Percentiles rank a stretch among this genome's conserved stretches.
phyloP scores from a whole-genome alignment of 2,888 invertebrate species.

The Caenorhabditis wallacei region DNA sequence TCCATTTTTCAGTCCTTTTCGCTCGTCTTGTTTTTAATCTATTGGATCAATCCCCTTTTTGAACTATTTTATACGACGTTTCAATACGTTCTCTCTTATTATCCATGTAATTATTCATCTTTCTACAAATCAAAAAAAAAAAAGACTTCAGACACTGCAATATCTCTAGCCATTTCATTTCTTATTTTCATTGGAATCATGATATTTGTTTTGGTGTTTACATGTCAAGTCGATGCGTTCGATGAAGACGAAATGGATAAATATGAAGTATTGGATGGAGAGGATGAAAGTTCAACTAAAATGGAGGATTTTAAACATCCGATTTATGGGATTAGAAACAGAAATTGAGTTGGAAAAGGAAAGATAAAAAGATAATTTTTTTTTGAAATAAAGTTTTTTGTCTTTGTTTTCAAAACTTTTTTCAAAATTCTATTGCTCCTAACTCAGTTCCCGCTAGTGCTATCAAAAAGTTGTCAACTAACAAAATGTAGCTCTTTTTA shows the following conservation, averaged over 20 bases:
- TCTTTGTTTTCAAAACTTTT: too few species aligned
- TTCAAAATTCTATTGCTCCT: too few species aligned
- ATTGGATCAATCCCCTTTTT: too few species aligned
- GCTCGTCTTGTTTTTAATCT: too few species aligned
- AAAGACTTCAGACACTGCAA: neutral
- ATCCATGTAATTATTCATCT: neutral
- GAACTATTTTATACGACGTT: too few species aligned
- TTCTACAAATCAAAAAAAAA: neutral
- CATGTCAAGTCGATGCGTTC: too few species aligned
- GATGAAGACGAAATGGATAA: neutral
- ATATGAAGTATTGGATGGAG: conserved; percentile 4
- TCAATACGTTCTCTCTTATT: too few species aligned
- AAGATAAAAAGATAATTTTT: neutral
- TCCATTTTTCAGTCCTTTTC: too few species aligned
- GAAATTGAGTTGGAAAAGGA: neutral
- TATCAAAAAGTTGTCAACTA: too few species aligned
- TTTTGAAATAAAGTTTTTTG: too few species aligned
- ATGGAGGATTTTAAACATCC: neutral
- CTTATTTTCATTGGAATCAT: neutral
- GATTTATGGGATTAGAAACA: neutral
- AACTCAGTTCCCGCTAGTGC: too few species aligned
- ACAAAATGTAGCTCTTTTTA: too few species aligned
- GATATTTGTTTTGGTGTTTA: neutral
- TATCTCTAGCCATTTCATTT: neutral
- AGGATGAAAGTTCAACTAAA: neutral